Conservation (phyloP, 2,113 vertebrate genomes). For the Ctenodactylus gundi region DNA sequence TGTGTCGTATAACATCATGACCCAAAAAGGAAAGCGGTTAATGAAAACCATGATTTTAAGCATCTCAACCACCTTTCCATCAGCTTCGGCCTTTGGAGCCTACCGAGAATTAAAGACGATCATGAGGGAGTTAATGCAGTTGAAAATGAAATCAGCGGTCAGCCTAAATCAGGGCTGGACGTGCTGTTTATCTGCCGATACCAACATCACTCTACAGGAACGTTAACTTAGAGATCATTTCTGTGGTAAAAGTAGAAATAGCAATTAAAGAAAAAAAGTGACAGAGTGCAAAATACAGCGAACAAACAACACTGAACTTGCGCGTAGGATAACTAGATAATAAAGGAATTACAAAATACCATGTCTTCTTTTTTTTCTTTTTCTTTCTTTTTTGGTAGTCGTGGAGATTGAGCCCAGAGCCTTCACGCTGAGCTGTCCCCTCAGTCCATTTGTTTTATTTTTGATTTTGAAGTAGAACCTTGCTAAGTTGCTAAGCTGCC, state of each 20-base stretch:
- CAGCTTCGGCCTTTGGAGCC: neutral
- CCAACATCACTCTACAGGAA: neutral
- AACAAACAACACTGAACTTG: conserved; percentile 35
- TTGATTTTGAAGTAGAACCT: too few relatives aligned
- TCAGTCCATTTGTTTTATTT: too few relatives aligned
- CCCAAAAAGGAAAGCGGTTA: neutral
- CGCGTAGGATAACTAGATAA: conserved; percentile 72
- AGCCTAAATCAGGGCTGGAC: conserved; percentile 52
- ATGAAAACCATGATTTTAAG: fast-evolving
- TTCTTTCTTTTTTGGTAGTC: too few relatives aligned
- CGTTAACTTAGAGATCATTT: neutral
- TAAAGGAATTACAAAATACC: neutral
- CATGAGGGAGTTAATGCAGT: neutral
- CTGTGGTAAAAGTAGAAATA: neutral
- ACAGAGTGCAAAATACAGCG: conserved; percentile 27
- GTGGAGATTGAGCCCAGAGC: too few relatives aligned
- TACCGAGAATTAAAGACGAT: neutral
- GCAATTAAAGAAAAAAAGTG: neutral
- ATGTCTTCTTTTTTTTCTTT: too few relatives aligned
- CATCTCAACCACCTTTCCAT: too few relatives aligned
- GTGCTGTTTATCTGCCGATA: conserved; percentile 42
- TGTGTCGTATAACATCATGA: fast-evolving
- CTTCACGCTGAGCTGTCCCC: too few relatives aligned
- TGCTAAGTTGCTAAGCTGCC: too few relatives aligned
- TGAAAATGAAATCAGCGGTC: conserved; percentile 46